Evolutionary conservation across 2,797 vertebrate genomes (phyloP).

Genomic region (Sebastes baramenuke): DNA sequence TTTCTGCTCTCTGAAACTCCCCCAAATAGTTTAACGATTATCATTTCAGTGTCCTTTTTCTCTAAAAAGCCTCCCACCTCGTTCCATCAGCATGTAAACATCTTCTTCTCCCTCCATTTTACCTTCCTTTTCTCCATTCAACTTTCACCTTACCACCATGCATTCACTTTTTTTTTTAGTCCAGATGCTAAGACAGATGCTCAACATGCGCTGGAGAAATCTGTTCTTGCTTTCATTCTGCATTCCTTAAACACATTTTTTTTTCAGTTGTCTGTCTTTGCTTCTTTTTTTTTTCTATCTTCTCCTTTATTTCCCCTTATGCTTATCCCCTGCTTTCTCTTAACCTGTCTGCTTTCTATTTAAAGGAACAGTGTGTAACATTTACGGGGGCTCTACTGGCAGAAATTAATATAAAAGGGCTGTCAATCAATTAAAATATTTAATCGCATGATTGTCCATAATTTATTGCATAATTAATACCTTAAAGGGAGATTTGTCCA

Average conservation of each 20-base stretch:
- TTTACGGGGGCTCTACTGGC: too few relatives aligned
- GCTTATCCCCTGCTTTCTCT: neutral
- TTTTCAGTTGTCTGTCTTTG: neutral
- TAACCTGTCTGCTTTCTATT: neutral
- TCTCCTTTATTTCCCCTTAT: neutral
- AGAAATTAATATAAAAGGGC: too few relatives aligned
- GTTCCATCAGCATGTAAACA: neutral
- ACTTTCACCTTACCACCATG: neutral
- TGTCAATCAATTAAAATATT: too few relatives aligned
- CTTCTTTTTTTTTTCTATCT: constrained; percentile 11
- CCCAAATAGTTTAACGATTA: neutral
- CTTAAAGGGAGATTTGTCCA: too few relatives aligned
- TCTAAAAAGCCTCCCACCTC: neutral
- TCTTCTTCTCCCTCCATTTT: too few relatives aligned
- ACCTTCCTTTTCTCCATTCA: neutral
- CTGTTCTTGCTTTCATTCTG: constrained; percentile 33
- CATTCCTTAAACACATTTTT: constrained; percentile 29
- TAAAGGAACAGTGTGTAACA: too few relatives aligned
- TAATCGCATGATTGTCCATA: too few relatives aligned
- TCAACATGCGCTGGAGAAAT: constrained; percentile 33
- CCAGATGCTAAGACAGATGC: constrained; percentile 40
- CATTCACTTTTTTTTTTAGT: neutral
- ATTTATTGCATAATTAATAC: too few relatives aligned
- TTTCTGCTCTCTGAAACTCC: constrained; percentile 4
- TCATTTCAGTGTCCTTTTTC: neutral